Evolutionary conservation across 2,113 vertebrate genomes (phyloP).

Genomic region (Numida meleagris): DNA sequence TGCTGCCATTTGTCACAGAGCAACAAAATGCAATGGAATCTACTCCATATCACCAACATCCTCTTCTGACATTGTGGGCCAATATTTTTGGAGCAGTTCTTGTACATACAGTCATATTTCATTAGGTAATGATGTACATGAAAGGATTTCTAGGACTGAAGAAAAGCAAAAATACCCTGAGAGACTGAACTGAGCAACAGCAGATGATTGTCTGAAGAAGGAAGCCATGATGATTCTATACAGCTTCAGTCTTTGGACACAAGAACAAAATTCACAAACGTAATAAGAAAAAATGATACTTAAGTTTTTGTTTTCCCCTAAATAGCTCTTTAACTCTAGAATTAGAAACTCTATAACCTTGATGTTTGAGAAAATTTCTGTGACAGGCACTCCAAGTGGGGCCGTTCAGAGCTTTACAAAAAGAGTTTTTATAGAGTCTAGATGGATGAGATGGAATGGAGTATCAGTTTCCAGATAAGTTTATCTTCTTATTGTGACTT

Average conservation of each 20-base stretch:
- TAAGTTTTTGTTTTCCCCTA: no score
- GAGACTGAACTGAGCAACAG: not conserved
- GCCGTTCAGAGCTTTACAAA: not conserved
- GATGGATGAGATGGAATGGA: not conserved
- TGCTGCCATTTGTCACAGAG: no score
- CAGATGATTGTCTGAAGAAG: not conserved
- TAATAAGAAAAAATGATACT: not conserved
- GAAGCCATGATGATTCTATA: not conserved
- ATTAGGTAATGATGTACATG: not conserved
- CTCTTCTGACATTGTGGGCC: no score
- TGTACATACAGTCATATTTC: not conserved
- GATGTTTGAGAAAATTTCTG: not conserved
- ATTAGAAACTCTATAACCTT: not conserved
- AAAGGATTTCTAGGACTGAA: not conserved
- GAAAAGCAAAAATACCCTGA: not conserved
- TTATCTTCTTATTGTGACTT: not conserved
- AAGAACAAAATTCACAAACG: not conserved
- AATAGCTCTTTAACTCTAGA: not conserved
- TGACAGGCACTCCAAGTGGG: not conserved
- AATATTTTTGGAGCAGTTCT: no score
- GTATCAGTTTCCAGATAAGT: not conserved
- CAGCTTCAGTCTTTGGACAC: not conserved
- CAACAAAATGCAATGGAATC: no score
- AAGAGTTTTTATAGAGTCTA: not conserved
- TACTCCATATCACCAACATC: no score